These are phyloP conservation scores for Aromia moschata DNA, from an alignment of 2,888 invertebrate genomes.

Conservation along the genomic window DNA sequence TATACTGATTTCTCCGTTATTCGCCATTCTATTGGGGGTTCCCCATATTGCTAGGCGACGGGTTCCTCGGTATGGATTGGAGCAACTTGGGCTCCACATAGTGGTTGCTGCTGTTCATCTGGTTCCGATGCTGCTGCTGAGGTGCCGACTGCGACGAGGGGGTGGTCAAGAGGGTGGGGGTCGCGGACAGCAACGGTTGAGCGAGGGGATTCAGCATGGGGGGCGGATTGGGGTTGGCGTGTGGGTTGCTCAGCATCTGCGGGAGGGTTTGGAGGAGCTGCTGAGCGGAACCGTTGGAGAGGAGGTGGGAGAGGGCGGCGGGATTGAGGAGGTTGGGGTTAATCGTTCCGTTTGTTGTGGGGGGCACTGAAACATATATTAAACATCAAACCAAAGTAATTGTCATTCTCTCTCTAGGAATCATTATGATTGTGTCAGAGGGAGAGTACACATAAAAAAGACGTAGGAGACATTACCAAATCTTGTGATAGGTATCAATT, in stretches of 20 bases:
- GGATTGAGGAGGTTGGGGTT: constrained; percentile 77
- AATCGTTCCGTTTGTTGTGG: constrained; percentile 71
- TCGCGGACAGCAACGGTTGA: constrained; percentile 48
- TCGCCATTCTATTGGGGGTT: constrained; percentile 63
- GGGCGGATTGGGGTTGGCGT: constrained; percentile 45
- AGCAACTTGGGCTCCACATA: constrained; percentile 56
- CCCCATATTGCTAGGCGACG: constrained; percentile 56
- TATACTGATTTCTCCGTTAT: constrained; percentile 85
- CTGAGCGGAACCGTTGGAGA: constrained; percentile 78
- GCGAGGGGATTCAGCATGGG: constrained; percentile 56
- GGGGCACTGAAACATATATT: constrained; percentile 64
- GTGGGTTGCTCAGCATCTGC: constrained; percentile 65
- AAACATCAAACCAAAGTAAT: too few relatives aligned
- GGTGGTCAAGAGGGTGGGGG: constrained; percentile 30
- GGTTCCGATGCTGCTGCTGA: constrained; percentile 33
- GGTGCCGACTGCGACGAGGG: constrained; percentile 43
- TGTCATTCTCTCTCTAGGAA: too few relatives aligned
- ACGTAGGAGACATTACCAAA: too few relatives aligned
- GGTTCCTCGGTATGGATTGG: constrained; percentile 50
- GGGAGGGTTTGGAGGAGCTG: constrained; percentile 76
- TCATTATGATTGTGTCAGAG: too few relatives aligned
- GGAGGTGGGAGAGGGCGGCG: constrained; percentile 74
- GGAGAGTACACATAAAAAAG: too few relatives aligned
- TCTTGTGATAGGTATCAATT: too few relatives aligned
- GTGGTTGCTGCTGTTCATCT: constrained; percentile 49